Conservation (phyloP, 2,888 invertebrate genomes). For the Xestoiulus laeticollis region DNA sequence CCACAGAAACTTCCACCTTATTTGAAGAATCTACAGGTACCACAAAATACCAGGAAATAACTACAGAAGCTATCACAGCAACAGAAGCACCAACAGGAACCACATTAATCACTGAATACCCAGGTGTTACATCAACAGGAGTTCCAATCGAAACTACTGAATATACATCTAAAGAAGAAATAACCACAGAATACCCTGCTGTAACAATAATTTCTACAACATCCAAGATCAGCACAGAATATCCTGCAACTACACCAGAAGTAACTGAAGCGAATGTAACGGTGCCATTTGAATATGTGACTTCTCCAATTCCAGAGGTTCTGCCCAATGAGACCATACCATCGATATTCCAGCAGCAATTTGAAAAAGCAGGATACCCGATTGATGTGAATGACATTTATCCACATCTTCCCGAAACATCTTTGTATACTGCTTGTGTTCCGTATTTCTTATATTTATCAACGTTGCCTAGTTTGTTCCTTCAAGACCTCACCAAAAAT, state of each 20-base stretch:
- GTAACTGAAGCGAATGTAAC: background rate
- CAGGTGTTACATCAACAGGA: background rate
- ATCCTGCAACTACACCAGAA: slow-evolving; percentile 2
- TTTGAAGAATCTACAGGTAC: background rate
- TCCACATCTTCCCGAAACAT: slow-evolving; percentile 35
- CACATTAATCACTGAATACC: slow-evolving; percentile 5
- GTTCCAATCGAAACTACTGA: background rate
- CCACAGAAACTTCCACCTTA: background rate
- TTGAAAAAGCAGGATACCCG: slow-evolving; percentile 44
- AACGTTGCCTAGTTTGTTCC: slow-evolving; percentile 10
- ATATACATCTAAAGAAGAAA: background rate
- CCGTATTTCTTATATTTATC: slow-evolving; percentile 44
- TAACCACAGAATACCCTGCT: slow-evolving; percentile 39
- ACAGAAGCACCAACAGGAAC: background rate
- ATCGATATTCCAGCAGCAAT: slow-evolving; percentile 46
- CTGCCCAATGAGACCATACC: slow-evolving; percentile 45
- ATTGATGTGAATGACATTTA: slow-evolving; percentile 42
- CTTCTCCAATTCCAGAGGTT: background rate
- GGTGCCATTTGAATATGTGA: background rate
- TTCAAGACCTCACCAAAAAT: slow-evolving; percentile 42
- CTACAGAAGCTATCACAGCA: background rate
- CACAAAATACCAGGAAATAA: background rate
- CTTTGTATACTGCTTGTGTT: slow-evolving; percentile 45
- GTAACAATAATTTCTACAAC: background rate
- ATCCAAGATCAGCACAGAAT: slow-evolving; percentile 4